These are phyloP conservation scores for Ceratina australensis DNA, from an alignment of 1,140 invertebrate genomes.

Conservation along the genomic window DNA sequence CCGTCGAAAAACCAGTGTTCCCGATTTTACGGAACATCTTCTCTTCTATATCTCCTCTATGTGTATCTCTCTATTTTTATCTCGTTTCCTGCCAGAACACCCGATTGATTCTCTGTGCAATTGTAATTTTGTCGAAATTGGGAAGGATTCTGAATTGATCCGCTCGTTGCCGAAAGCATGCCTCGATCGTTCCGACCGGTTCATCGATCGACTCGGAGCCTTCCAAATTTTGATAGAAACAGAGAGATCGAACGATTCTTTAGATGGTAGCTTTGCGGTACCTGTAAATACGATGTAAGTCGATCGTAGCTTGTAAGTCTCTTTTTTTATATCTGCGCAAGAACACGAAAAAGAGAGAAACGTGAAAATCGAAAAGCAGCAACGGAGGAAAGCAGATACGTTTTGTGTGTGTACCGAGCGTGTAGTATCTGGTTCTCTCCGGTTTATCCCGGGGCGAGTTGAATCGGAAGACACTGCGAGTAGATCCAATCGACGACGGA, in stretches of 20 bases:
- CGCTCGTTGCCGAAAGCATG: neutral
- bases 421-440: neutral
- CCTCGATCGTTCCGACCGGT: neutral
- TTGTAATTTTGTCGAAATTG: conserved; percentile 70
- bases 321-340: conserved; percentile 17
- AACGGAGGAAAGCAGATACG: neutral
- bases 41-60: conserved; percentile 8
- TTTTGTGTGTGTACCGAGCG: conserved; percentile 12
- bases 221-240: conserved; percentile 58
- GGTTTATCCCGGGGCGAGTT: conserved; percentile 3
- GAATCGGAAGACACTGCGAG: neutral
- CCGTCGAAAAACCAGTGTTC: neutral
- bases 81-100: neutral
- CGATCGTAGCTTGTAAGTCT: conserved; percentile 40
- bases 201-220: neutral
- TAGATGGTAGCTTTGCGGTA: conserved; percentile 6
- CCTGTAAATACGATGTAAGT: conserved; percentile 22
- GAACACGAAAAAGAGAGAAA: neutral
- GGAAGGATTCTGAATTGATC: conserved; percentile 32
- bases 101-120: neutral
- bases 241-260: neutral
- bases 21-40: neutral
- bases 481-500: neutral
- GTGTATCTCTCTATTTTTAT: no score
- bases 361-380: neutral